Conservation (phyloP, 53 echinoderm and acorn worm genomes). For the Paracentrotus lividus region DNA sequence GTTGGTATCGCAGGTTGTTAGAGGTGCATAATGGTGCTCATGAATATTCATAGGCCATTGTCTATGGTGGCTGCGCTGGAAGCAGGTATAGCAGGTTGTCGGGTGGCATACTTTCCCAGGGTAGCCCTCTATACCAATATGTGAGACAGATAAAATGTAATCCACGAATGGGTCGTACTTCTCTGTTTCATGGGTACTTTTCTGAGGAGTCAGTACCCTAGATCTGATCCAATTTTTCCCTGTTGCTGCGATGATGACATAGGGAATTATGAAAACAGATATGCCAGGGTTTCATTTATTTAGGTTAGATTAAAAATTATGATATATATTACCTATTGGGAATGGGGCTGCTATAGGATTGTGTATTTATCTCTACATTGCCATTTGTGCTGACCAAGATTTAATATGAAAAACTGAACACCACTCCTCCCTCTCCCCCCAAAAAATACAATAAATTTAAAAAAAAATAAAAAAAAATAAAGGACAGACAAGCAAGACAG, state of each 20-base stretch:
- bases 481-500: background rate
- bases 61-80: constrained; percentile 2
- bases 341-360: background rate
- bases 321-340: background rate
- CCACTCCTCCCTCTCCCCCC: no score
- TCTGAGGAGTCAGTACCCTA: background rate
- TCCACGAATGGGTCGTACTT: background rate
- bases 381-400: background rate
- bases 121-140: background rate
- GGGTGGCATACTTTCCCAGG: constrained; percentile 14
- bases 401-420: no score
- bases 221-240: constrained; percentile 3
- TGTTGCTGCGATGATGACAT: background rate
- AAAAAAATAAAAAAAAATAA: background rate
- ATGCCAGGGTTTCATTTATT: background rate
- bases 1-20: background rate
- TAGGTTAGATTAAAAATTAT: background rate
- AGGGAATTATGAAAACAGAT: background rate
- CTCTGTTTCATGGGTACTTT: constrained; percentile 4
- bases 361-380: background rate
- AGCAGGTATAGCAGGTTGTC: background rate
- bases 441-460: no score
- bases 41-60: constrained; percentile 32
- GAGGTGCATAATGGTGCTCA: no score
- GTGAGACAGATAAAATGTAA: constrained; percentile 20